These are phyloP conservation scores for Villa cingulata DNA, from an alignment of 2,888 invertebrate genomes.

Conservation along the genomic window DNA sequence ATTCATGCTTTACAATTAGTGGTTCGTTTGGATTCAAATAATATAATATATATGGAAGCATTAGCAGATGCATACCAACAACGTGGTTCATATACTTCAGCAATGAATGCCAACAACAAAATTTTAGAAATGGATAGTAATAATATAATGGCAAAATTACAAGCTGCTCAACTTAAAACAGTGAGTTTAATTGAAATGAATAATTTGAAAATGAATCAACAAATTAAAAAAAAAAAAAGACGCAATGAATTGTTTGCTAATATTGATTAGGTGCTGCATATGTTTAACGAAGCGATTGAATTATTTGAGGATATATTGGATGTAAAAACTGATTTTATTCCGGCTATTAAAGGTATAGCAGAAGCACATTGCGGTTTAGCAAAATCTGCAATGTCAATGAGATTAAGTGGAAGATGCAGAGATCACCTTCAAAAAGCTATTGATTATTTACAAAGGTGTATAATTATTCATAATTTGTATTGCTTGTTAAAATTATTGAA, in stretches of 20 bases:
- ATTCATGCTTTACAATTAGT: conserved; percentile 62
- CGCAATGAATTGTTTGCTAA: conserved; percentile 1
- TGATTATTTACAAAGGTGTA: conserved; percentile 36
- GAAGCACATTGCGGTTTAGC: conserved; percentile 67
- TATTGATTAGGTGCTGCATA: conserved; percentile 28
- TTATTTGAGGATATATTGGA: conserved; percentile 50
- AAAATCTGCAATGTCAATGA: conserved; percentile 47
- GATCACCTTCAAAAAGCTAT: conserved; percentile 59
- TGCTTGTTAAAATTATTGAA: background rate
- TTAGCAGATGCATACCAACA: conserved; percentile 79
- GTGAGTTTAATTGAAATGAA: conserved; percentile 18
- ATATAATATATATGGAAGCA: conserved; percentile 73
- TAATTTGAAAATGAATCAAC: too few species aligned
- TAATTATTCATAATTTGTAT: background rate
- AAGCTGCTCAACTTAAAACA: conserved; percentile 58
- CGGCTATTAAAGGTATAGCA: conserved; percentile 66
- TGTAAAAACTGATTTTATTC: conserved; percentile 45
- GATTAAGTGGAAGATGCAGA: conserved; percentile 57
- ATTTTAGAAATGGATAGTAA: conserved; percentile 51
- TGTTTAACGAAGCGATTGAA: conserved; percentile 56
- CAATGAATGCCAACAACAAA: conserved; percentile 74
- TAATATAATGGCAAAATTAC: conserved; percentile 57
- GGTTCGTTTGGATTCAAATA: conserved; percentile 50
- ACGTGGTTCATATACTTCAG: conserved; percentile 80
- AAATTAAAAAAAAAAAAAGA: too few species aligned